A percentile compares a stretch with the other conserved stretches of the same genome.
Conservation (phyloP, 2,797 vertebrate species). For the Erpetoichthys calabaricus region DNA sequence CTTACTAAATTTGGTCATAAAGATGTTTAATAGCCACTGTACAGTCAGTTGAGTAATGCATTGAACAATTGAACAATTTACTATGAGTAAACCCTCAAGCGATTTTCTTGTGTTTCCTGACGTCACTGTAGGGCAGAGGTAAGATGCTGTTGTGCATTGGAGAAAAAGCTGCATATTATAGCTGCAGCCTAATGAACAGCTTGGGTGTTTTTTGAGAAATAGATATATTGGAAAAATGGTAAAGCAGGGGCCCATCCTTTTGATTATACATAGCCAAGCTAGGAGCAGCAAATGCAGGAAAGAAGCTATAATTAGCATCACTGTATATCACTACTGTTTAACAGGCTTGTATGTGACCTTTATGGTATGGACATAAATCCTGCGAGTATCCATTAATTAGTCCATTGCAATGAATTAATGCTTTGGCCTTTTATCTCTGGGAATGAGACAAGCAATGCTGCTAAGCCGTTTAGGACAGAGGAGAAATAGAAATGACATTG, state of each 20-base stretch:
- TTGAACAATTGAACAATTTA: constrained; percentile 3
- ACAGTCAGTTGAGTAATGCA: neutral
- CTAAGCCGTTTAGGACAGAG: too few species aligned
- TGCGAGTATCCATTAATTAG: constrained; percentile 28
- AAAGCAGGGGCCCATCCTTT: constrained; percentile 11
- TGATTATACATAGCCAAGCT: neutral
- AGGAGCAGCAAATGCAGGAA: neutral
- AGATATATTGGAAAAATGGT: neutral
- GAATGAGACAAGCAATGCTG: neutral
- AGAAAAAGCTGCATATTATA: constrained; percentile 5
- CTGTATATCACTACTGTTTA: constrained; percentile 8
- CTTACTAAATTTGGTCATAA: constrained; percentile 14
- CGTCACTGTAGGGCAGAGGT: neutral
- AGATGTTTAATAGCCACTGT: constrained; percentile 7
- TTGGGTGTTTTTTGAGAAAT: constrained; percentile 1
- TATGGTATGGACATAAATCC: constrained; percentile 20
- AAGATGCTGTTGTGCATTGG: neutral
- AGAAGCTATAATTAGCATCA: constrained; percentile 16
- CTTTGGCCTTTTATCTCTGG: constrained; percentile 13
- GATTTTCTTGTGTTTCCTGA: neutral
- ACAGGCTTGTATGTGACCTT: constrained; percentile 15
- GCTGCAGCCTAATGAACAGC: constrained; percentile 1
- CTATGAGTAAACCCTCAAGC: neutral
- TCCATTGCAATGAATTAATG: constrained; percentile 8
- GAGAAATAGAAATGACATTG: too few species aligned